Base-by-base conservation (phyloP, 2,113 vertebrate genomes). In the Gasterosteus aculeatus region DNA sequence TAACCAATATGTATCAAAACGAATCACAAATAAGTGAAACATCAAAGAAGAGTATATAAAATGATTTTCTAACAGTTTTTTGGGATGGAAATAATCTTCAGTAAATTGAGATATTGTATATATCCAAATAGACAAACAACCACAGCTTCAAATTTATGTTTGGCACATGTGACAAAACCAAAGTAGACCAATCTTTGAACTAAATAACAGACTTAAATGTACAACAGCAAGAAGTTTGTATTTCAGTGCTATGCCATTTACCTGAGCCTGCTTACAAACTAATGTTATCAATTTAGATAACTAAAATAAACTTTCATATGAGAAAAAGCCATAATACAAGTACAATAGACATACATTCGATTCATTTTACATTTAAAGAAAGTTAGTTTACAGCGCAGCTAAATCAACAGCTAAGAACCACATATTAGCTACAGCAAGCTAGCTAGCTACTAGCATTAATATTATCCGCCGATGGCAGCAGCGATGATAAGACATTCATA, bases 321-420 rank as follows among this genome's bases (percentile, higher is more conserved):
- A 39, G 4, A 16, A 18, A 41, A 1, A 41, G 29, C 19, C 22
- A 19, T 6, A 26, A 41, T 10, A 31, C 42, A 31, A 7, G 31
- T 56, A 44, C 3, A 31, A 39, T 1, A 10, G 11, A 69, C 16
- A 73, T 5, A 38, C 5, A 6, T 38, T 4, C 5, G 33, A 35
- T 35, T 35, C 33, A 35, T 35, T 35, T 35, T 35, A 35, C 35
- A 38, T 38, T 57, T 8, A 42, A 35, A 31, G 3, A 31, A 56
- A 41, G 47, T 56, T 53, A 46, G 31, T 47, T 68, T 71, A 57
- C 44, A 35, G 63, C 10, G 72, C 41, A 31, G 47, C 57, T 46
- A 68, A 51, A 51, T 67, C 9, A 68, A 22, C 60, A 67, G n/a
- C 56, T 33, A 58, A 58, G 1, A 0, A 46, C 35, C 35, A 39